A percentile compares a stretch with the other conserved stretches of the same genome.
Conservation (phyloP, 1,140 invertebrate species). For the Eumeta japonica region DNA sequence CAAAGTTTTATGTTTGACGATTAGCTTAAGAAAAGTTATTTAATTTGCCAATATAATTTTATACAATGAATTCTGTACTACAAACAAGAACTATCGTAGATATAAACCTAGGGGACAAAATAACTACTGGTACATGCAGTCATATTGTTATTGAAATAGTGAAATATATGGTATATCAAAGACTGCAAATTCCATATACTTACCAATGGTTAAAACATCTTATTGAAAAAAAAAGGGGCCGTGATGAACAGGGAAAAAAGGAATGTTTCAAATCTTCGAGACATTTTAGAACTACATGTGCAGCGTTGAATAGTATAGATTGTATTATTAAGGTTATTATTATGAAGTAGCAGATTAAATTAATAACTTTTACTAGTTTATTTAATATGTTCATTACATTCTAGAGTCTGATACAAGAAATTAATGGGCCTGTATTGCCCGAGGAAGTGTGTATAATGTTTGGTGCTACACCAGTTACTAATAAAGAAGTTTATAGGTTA, state of each 20-base stretch:
- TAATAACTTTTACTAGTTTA: neutral
- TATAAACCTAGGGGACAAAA: constrained; percentile 42
- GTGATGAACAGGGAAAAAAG: constrained; percentile 18
- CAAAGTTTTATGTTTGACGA: no score
- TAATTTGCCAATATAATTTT: neutral
- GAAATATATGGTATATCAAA: constrained; percentile 51
- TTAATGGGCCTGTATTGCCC: constrained; percentile 28
- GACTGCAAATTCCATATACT: constrained; percentile 49
- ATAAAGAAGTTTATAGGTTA: constrained; percentile 42
- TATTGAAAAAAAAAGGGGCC: constrained; percentile 36
- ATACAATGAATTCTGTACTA: neutral
- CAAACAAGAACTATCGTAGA: constrained; percentile 16
- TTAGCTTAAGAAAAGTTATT: no score
- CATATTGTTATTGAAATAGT: constrained; percentile 48
- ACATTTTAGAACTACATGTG: constrained; percentile 42
- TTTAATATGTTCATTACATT: constrained; percentile 14
- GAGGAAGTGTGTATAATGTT: constrained; percentile 42
- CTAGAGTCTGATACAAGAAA: constrained; percentile 40
- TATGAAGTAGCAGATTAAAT: neutral
- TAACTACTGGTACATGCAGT: constrained; percentile 46
- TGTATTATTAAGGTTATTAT: constrained; percentile 42
- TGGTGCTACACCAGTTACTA: constrained; percentile 36
- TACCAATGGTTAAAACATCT: constrained; percentile 52
- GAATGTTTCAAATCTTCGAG: constrained; percentile 44
- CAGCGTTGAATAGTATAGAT: constrained; percentile 44